These are phyloP conservation scores for Mustelus asterias DNA, from an alignment of 2,113 vertebrate species.

Conservation along the genomic window DNA sequence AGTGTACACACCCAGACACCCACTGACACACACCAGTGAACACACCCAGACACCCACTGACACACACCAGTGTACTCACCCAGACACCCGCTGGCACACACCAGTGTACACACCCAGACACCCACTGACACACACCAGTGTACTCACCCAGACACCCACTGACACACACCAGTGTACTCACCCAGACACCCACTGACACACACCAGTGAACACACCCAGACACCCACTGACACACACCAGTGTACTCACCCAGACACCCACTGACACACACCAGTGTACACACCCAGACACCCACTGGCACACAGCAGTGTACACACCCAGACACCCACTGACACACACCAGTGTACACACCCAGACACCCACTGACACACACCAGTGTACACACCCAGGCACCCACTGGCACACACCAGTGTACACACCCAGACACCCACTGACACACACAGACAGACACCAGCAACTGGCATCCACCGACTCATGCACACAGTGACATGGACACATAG, in stretches of 20 bases:
- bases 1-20: not conserved
- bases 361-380: no score
- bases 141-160: not conserved
- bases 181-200: no score
- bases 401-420: no score
- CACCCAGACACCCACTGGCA: no score
- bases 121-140: not conserved
- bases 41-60: not conserved
- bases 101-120: no score
- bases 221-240: no score
- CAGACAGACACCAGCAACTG: not conserved
- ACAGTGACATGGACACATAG: not conserved
- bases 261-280: not conserved
- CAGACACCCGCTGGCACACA: not conserved
- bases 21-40: not conserved
- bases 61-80: not conserved
- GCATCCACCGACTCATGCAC: not conserved
- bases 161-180: not conserved
- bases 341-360: no score
- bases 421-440: not conserved
- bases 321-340: not conserved
- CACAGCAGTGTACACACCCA: no score
- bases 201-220: not conserved
- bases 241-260: not conserved
- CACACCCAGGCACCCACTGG: no score